phyloP scores from a whole-genome alignment of 2,113 vertebrate species.

The Calyptommatus sinebrachiatus region DNA sequence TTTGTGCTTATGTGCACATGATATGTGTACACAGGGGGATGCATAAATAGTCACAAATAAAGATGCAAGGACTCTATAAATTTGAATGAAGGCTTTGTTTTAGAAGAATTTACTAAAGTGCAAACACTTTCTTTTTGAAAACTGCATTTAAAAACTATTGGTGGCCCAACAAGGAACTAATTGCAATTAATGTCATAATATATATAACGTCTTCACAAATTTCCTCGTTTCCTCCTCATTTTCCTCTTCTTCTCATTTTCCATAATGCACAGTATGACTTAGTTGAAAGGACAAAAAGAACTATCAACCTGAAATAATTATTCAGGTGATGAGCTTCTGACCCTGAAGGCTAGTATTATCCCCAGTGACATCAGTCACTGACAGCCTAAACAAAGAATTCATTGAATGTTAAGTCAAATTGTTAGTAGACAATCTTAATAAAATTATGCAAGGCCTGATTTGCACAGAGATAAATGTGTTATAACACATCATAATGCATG shows the following conservation, averaged over 20 bases:
- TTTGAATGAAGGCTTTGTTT: neutral
- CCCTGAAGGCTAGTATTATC: conserved; percentile 26
- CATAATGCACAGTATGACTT: conserved; percentile 22
- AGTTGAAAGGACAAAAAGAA: conserved; percentile 20
- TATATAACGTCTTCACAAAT: conserved; percentile 21
- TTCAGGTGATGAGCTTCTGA: conserved; percentile 43
- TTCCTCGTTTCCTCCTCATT: conserved; percentile 16
- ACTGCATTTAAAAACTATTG: neutral
- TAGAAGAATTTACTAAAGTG: neutral
- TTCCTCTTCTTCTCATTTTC: conserved; percentile 5
- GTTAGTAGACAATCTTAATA: conserved; percentile 35
- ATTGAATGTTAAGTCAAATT: conserved; percentile 36
- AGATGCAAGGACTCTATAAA: neutral
- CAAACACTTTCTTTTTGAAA: conserved; percentile 28
- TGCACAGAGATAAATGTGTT: neutral
- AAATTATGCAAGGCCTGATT: neutral
- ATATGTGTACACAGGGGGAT: neutral
- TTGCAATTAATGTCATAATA: conserved; percentile 23
- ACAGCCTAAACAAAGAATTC: conserved; percentile 13
- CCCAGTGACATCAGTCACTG: conserved; percentile 33
- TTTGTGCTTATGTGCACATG: neutral
- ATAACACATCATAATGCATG: too few species aligned
- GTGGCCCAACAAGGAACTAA: conserved; percentile 10
- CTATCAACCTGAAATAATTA: conserved; percentile 1
- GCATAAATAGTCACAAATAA: too few species aligned